Conservation (phyloP, 2,888 invertebrate genomes). For the Stramonita haemastoma region DNA sequence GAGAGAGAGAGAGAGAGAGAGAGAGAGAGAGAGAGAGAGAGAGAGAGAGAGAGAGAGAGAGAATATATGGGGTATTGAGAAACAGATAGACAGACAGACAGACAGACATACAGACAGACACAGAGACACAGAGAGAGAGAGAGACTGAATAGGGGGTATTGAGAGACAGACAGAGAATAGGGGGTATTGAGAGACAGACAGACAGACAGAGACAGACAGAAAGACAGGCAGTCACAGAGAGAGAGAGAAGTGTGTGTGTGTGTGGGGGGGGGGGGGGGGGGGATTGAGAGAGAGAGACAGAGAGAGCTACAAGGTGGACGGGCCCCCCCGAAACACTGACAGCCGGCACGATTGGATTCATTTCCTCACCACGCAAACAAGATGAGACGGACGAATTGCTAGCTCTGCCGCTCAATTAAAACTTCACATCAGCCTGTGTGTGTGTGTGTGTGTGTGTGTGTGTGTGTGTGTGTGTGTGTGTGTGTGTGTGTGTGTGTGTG, state of each 20-base stretch:
- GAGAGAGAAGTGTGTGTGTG: no score
- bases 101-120: no score
- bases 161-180: no score
- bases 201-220: no score
- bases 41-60: no score
- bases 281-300: neutral
- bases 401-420: conserved; percentile 4
- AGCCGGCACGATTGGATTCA: neutral
- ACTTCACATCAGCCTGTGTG: neutral
- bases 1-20: no score
- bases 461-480: conserved; percentile 22
- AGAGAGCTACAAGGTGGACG: no score
- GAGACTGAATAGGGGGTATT: no score
- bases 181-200: no score
- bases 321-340: neutral
- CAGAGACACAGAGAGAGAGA: no score
- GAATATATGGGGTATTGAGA: no score
- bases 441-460: conserved; percentile 19
- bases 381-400: neutral
- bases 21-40: neutral
- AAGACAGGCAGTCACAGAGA: neutral
- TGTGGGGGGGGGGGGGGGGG: neutral
- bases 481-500: conserved; percentile 1
- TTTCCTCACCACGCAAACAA: neutral
- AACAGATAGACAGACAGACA: no score